Percentiles rank a stretch among this genome's conserved stretches.
These are phyloP conservation scores for Liparis tanakae DNA, from an alignment of 2,797 vertebrate species.

Conservation along the genomic window DNA sequence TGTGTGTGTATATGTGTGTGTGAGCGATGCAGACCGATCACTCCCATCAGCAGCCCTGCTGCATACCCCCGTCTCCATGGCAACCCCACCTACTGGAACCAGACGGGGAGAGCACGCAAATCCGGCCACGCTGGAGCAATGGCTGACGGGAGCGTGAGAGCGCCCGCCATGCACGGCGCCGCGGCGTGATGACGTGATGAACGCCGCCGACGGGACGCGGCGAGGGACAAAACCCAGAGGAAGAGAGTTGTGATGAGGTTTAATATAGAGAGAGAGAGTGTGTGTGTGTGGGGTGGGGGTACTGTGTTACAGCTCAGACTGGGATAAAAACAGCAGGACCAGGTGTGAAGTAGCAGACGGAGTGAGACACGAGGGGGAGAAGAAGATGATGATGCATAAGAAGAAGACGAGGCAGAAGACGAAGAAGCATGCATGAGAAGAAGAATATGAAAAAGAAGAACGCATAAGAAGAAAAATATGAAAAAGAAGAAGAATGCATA, in stretches of 20 bases:
- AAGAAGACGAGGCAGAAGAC: too few species aligned
- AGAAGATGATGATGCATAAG: too few species aligned
- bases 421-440: too few species aligned
- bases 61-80: slow-evolving; percentile 72
- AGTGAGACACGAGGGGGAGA: not conserved
- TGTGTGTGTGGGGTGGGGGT: not conserved
- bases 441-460: too few species aligned
- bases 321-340: not conserved
- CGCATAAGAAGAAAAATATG: too few species aligned
- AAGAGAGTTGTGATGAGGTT: slow-evolving; percentile 7
- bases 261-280: not conserved
- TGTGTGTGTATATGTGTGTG: slow-evolving; percentile 23
- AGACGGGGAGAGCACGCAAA: slow-evolving; percentile 75
- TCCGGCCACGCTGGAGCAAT: slow-evolving; percentile 84
- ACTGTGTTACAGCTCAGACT: not conserved
- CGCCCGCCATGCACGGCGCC: slow-evolving; percentile 62
- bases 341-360: not conserved
- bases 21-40: slow-evolving; percentile 56
- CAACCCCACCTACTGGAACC: slow-evolving; percentile 74
- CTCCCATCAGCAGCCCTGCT: slow-evolving; percentile 64
- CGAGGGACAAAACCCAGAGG: slow-evolving; percentile 59
- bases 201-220: slow-evolving; percentile 36
- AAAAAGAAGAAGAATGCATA: too few species aligned
- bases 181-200: slow-evolving; percentile 38
- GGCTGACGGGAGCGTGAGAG: slow-evolving; percentile 75